phyloP scores from a whole-genome alignment of 2,797 vertebrate genomes.

The Poecile montanus region DNA sequence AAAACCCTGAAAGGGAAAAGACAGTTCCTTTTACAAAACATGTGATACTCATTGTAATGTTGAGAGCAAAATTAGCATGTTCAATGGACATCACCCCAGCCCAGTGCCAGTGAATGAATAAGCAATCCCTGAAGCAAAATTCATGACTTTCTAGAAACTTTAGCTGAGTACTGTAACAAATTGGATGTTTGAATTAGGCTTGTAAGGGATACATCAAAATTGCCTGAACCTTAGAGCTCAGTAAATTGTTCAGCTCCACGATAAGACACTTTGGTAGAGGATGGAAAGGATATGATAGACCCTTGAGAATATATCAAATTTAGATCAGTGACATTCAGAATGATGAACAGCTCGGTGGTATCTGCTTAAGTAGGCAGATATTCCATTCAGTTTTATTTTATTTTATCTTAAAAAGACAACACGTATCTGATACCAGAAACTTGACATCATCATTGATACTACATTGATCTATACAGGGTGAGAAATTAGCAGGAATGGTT shows the following conservation, averaged over 20 bases:
- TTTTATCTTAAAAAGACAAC: background rate
- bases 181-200: background rate
- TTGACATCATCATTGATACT: background rate
- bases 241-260: background rate
- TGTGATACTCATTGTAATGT: background rate
- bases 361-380: background rate
- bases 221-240: background rate
- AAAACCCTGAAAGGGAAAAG: background rate
- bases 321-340: background rate
- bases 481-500: background rate
- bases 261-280: background rate
- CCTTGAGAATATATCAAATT: background rate
- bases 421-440: background rate
- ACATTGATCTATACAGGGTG: background rate
- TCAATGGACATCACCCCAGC: no score
- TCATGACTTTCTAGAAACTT: background rate
- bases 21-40: background rate
- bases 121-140: background rate
- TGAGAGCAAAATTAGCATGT: background rate
- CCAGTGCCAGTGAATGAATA: background rate
- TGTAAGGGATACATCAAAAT: background rate
- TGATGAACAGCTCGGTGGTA: background rate
- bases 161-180: background rate
- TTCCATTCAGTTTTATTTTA: background rate
- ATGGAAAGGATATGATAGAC: background rate